phyloP scores from a whole-genome alignment of 2,797 vertebrate genomes.

The Harpagifer antarcticus region DNA sequence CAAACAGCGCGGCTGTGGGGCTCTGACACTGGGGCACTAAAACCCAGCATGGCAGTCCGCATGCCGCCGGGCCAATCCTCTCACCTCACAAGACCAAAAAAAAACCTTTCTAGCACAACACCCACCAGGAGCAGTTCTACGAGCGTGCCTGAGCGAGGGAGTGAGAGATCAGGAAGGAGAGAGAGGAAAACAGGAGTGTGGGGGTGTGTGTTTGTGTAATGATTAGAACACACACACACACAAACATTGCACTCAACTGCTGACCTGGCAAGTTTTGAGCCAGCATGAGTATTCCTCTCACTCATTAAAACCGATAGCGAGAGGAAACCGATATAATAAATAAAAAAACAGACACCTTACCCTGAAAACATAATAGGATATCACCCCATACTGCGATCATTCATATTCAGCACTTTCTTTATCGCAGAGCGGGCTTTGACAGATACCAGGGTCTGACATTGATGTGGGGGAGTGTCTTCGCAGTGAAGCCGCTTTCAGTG shows the following conservation, averaged over 20 bases:
- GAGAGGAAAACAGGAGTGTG: slow-evolving; percentile 6
- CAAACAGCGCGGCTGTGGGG: slow-evolving; percentile 55
- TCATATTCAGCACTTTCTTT: slow-evolving; percentile 78
- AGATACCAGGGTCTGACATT: slow-evolving; percentile 62
- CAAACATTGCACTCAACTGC: slow-evolving; percentile 57
- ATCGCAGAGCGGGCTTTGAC: slow-evolving; percentile 58
- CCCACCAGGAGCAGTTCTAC: slow-evolving; percentile 26
- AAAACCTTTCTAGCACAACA: slow-evolving; percentile 11
- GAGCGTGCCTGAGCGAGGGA: slow-evolving; percentile 17
- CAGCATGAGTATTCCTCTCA: slow-evolving; percentile 46
- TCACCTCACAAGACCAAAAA: slow-evolving; percentile 1
- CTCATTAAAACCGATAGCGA: slow-evolving; percentile 74
- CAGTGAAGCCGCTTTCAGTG: slow-evolving; percentile 43
- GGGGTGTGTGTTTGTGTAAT: slow-evolving; percentile 10
- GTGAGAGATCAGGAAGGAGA: slow-evolving; percentile 41
- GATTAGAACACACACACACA: slow-evolving; percentile 57
- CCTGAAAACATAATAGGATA: slow-evolving; percentile 79
- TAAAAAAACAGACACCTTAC: slow-evolving; percentile 66
- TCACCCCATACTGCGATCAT: slow-evolving; percentile 64
- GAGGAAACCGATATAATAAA: slow-evolving; percentile 61
- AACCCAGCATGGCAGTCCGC: slow-evolving; percentile 53
- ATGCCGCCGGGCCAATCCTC: slow-evolving; percentile 41
- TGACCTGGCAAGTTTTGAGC: slow-evolving; percentile 67
- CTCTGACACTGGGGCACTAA: slow-evolving; percentile 65
- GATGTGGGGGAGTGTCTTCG: slow-evolving; percentile 39